A percentile compares a stretch with the other conserved stretches of the same genome.
These are phyloP conservation scores for Sebastes wilsoni DNA, from an alignment of 2,797 vertebrate species.

Conservation along the genomic window DNA sequence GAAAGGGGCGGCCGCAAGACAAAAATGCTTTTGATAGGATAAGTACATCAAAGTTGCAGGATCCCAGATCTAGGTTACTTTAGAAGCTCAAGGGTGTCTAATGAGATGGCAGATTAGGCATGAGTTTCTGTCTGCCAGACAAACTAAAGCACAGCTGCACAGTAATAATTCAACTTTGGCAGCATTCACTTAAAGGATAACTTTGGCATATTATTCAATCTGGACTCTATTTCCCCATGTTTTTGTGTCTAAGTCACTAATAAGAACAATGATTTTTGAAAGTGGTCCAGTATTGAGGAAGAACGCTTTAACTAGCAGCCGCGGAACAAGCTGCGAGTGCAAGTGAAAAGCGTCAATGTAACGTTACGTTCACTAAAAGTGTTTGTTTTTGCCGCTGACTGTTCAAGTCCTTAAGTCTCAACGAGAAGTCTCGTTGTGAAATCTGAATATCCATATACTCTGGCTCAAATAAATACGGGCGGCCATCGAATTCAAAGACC, in stretches of 20 bases:
- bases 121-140: constrained; percentile 59
- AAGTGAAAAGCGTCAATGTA: no score
- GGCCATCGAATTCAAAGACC: no score
- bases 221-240: neutral
- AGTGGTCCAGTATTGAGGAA: neutral
- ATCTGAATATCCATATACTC: neutral
- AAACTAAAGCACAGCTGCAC: constrained; percentile 49
- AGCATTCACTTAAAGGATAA: constrained; percentile 4
- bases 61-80: constrained; percentile 70
- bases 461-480: no score
- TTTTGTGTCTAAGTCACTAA: neutral
- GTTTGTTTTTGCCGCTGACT: neutral
- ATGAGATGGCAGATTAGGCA: constrained; percentile 73
- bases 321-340: no score
- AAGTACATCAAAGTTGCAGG: constrained; percentile 76
- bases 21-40: constrained; percentile 74
- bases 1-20: constrained; percentile 68
- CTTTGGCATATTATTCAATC: neutral
- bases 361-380: neutral
- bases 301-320: neutral
- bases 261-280: neutral
- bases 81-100: constrained; percentile 64
- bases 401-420: neutral
- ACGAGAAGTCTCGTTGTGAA: neutral
- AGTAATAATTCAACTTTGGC: constrained; percentile 50